Evolutionary conservation across 2,888 invertebrate species (phyloP), one percentile per base, ranked within the genome.

Genomic region (Lymantria dispar): DNA sequence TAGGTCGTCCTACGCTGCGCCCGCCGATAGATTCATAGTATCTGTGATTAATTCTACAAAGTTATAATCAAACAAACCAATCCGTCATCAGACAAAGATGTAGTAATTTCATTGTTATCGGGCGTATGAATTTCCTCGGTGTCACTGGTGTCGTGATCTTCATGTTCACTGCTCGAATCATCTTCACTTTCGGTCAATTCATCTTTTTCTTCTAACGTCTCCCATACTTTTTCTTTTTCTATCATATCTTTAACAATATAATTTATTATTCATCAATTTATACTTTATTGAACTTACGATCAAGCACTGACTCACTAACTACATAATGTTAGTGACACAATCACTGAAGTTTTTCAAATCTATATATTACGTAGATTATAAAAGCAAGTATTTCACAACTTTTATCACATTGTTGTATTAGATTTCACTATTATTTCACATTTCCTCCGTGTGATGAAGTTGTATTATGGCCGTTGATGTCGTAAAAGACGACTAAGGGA

Each of bases 171-270:
- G 49, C 76, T 76, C 14, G 74, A 13, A n/a, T 48, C 48, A 11
- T 43, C 46, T 36, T 60, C 83, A 46, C 78, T 78, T 48, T 87
- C 87, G 15, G 72, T 57, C 8, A 72, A 64, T 64, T 90, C 90
- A 49, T 90, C 89, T 65, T 80, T 88, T 62, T 94, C 94, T 56
- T 92, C 92, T 22, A 93, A 77, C 5, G 92, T 85, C 62, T 93
- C 93, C 92, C 92, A 93, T 31, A 92, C 84, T 49, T 93, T 78
- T 61, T 94, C 94, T 68, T 86, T 87, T 45, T 92, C 92, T 47
- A 88, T 72, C 58, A 92, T 78, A 64, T 93, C 93, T 93, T 64
- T 45, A 48, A 9, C 8, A 0, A 43, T 22, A 22, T 22, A 22
- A 48, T 12, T 1, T 11, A 22, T 5, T 22, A 22, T 22, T 2